Base-by-base conservation (phyloP, 53 echinoderm and acorn worm genomes). In the Luidia sarsii region DNA sequence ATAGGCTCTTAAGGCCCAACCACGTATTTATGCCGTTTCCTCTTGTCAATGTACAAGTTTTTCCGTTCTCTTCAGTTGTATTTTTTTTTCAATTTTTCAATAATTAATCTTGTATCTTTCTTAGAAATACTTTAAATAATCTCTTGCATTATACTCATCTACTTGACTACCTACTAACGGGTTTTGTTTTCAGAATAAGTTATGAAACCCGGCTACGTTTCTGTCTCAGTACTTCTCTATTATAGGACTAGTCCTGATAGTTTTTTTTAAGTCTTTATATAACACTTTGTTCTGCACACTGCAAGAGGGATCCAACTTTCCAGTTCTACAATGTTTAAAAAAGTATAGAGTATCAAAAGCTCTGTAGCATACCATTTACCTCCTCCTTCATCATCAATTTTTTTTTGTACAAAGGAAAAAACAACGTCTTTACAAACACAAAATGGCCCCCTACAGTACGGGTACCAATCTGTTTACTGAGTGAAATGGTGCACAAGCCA, bases 321-420 rank as follows among this genome's bases (percentile, higher is more conserved):
- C 77, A 77, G 33, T 57, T 61, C 61, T 61, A 77, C 36, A 41
- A 72, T 73, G 84, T 84, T n/a, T 84, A 84, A 84, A 84, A 84
- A 84, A 84, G 73, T 72, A 84, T 73, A 84, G 72, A 72, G 84
- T 84, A 84, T 84, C 84, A 84, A 84, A 84, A 84, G 77, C 77
- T 77, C 77, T 77, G 24, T 77, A 60, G 77, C 60, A 77, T 77
- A 61, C 45, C n/a, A n/a, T n/a, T n/a, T n/a, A n/a, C n/a, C n/a
- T n/a, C n/a, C n/a, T n/a, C n/a, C n/a, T n/a, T n/a, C 21, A 77
- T 33, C 72, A 72, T 37, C 54, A 38, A 72, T 36, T 39, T 72
- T 36, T 71, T 33, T 72, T 46, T 77, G 28, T 77, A 77, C 77
- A 77, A 77, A 77, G 59, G 61, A 77, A 77, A 72, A 77, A 77